Evolutionary conservation across 2,113 vertebrate species (phyloP).

Genomic region (Ibidorhyncha struthersii): DNA sequence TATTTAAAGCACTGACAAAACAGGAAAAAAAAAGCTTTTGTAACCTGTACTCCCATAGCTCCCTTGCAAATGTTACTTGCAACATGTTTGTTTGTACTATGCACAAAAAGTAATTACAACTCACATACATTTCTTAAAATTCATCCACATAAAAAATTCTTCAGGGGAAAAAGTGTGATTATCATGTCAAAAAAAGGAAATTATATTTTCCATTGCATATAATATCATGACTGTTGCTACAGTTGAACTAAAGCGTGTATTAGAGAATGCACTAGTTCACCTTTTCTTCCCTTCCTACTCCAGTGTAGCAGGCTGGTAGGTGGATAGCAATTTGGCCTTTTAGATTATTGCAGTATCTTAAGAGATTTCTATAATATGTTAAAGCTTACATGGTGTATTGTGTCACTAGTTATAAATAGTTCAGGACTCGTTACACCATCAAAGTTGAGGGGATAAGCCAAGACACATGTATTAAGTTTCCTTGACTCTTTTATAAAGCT

Average conservation of each 20-base stretch:
- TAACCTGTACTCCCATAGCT: not conserved
- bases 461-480: constrained; percentile 24
- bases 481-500: constrained; percentile 49
- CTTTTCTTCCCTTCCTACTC: not conserved
- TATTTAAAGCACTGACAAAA: not conserved
- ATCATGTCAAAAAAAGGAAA: not conserved
- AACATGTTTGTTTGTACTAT: not conserved
- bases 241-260: not conserved
- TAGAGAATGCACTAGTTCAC: not conserved
- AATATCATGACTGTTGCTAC: not conserved
- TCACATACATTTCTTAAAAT: not conserved
- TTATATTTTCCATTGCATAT: not conserved
- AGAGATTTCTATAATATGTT: not conserved
- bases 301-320: not conserved
- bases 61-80: not conserved
- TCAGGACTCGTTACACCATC: not conserved
- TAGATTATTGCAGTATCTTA: not conserved
- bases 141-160: not conserved
- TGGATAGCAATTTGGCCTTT: not conserved
- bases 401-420: constrained; percentile 41
- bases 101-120: not conserved
- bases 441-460: constrained; percentile 34
- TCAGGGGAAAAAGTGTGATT: not conserved
- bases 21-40: not conserved
- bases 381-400: not conserved